These are phyloP conservation scores for Endotricha flammealis DNA, from an alignment of 2,888 invertebrate genomes.

Conservation along the genomic window DNA sequence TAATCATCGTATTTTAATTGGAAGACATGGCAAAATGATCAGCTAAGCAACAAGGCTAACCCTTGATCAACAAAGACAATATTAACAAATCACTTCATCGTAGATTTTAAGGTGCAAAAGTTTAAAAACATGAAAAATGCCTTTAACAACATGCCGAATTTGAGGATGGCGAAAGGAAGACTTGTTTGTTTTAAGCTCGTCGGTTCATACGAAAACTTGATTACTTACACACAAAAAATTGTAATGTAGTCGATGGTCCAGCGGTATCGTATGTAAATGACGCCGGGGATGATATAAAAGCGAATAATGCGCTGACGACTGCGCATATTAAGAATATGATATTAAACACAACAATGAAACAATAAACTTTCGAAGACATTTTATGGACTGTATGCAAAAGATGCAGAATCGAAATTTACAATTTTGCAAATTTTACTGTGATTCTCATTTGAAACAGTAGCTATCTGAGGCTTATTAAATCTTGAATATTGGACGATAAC, in stretches of 20 bases:
- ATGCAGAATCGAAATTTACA: conserved; percentile 23
- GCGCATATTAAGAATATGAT: conserved; percentile 40
- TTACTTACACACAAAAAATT: conserved; percentile 60
- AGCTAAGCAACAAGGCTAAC: too few species aligned
- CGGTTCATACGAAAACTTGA: conserved; percentile 58
- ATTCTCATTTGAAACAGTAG: too few species aligned
- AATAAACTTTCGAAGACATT: conserved; percentile 32
- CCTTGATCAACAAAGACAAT: too few species aligned
- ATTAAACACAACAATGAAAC: conserved; percentile 42
- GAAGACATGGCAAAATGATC: too few species aligned
- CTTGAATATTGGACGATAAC: too few species aligned
- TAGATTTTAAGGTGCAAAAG: too few species aligned
- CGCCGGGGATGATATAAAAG: conserved; percentile 44
- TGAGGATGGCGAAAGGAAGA: conserved; percentile 33
- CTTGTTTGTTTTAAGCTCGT: conserved; percentile 63
- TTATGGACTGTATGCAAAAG: conserved; percentile 25
- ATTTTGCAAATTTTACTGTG: too few species aligned
- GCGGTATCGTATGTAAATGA: conserved; percentile 69
- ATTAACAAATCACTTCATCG: too few species aligned
- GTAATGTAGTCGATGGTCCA: conserved; percentile 53
- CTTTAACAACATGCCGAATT: conserved; percentile 27
- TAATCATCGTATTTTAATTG: too few species aligned
- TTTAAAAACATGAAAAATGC: too few species aligned
- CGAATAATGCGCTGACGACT: conserved; percentile 40
- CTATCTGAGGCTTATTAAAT: too few species aligned